Evolutionary conservation across 2,888 invertebrate genomes (phyloP).

Genomic region (Gymnocheta viridis): DNA sequence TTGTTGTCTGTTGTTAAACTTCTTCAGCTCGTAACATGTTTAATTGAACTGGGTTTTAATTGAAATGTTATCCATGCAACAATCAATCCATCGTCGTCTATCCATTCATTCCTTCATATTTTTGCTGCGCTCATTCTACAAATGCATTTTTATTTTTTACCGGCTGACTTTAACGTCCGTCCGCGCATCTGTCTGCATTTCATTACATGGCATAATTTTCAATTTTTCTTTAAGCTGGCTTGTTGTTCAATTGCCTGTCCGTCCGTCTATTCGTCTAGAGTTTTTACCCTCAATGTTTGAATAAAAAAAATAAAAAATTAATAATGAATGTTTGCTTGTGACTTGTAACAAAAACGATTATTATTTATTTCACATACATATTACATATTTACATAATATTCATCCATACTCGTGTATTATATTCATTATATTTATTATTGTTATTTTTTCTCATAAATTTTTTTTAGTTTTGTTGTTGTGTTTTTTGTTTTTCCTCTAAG

Average conservation of each 20-base stretch:
- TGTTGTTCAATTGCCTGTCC: constrained; percentile 21
- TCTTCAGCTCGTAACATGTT: constrained; percentile 34
- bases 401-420: constrained; percentile 28
- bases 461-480: not conserved
- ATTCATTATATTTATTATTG: constrained; percentile 43
- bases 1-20: not conserved
- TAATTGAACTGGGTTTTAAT: constrained; percentile 65
- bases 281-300: constrained; percentile 44
- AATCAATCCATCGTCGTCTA: constrained; percentile 39
- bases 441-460: not conserved
- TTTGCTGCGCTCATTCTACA: constrained; percentile 43
- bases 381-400: constrained; percentile 20
- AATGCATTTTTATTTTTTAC: constrained; percentile 5
- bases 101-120: constrained; percentile 33
- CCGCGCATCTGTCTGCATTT: constrained; percentile 60
- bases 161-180: not conserved
- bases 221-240: constrained; percentile 10
- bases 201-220: constrained; percentile 66
- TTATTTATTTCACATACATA: not conserved
- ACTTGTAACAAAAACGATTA: constrained; percentile 5
- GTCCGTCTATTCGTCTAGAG: not conserved
- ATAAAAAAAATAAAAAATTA: constrained; percentile 20
- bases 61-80: constrained; percentile 67
- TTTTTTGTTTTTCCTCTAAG: constrained; percentile 10
- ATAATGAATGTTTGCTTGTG: constrained; percentile 40